Conservation (phyloP, 2,888 invertebrate species). For the Agrypnus murinus region DNA sequence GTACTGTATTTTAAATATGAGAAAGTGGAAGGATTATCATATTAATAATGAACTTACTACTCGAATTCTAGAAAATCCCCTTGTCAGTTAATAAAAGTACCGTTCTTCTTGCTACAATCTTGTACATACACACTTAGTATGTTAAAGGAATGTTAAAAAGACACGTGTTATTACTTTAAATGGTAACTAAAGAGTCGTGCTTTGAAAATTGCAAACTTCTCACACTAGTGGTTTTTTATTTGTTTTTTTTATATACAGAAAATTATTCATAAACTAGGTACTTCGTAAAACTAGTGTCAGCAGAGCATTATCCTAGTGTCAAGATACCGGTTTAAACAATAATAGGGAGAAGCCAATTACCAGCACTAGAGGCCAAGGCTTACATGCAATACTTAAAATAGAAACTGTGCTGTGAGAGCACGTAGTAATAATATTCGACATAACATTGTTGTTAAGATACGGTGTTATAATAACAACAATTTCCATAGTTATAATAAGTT, state of each 20-base stretch:
- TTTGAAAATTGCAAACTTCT: neutral
- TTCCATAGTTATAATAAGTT: neutral
- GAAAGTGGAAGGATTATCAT: too few relatives aligned
- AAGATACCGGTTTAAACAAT: constrained; percentile 16
- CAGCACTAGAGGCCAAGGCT: too few relatives aligned
- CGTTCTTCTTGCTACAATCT: neutral
- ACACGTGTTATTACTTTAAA: constrained; percentile 1
- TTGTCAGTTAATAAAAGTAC: neutral
- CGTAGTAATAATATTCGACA: constrained; percentile 15
- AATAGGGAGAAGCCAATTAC: constrained; percentile 20
- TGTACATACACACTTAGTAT: neutral
- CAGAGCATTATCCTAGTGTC: constrained; percentile 2
- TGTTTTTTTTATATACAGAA: too few relatives aligned
- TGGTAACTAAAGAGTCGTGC: neutral
- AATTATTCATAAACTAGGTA: neutral
- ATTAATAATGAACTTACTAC: too few relatives aligned
- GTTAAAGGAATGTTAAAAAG: neutral
- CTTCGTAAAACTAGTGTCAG: neutral
- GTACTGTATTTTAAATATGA: neutral
- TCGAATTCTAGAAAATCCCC: too few relatives aligned
- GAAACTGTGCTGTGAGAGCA: constrained; percentile 6
- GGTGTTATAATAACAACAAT: constrained; percentile 10
- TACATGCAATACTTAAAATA: constrained; percentile 9
- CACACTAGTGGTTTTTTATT: too few relatives aligned
- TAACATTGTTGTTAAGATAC: constrained; percentile 20